Conservation (phyloP, 2,113 vertebrate genomes). For the Cyprinodon variegatus region DNA sequence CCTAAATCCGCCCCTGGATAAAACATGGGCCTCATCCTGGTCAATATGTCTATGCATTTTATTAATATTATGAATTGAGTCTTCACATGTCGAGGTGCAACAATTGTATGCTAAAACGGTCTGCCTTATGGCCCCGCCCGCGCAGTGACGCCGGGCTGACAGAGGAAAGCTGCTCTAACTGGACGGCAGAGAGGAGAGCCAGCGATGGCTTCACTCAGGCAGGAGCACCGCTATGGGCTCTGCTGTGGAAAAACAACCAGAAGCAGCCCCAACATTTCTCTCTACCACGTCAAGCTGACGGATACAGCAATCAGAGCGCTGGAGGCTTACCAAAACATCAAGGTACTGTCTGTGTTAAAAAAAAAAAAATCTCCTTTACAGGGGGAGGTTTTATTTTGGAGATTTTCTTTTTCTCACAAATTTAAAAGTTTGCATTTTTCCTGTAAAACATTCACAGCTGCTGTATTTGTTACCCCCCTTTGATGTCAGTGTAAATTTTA, state of each 20-base stretch:
- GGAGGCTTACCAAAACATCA: conserved; percentile 81
- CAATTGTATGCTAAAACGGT: too few relatives aligned
- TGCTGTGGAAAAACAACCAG: conserved; percentile 71
- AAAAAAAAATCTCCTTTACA: too few relatives aligned
- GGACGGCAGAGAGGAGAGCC: conserved; percentile 53
- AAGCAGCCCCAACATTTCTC: conserved; percentile 66
- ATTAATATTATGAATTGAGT: too few relatives aligned
- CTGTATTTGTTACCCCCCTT: background rate
- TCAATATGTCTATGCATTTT: too few relatives aligned
- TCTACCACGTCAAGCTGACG: conserved; percentile 85
- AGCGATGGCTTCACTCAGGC: conserved; percentile 82
- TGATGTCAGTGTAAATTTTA: background rate
- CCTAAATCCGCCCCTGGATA: too few relatives aligned
- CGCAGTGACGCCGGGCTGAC: conserved; percentile 43
- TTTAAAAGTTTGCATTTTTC: background rate
- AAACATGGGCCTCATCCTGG: too few relatives aligned
- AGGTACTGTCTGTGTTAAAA: conserved; percentile 71
- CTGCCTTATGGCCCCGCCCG: conserved; percentile 47
- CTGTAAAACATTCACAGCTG: background rate
- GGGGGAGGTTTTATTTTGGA: too few relatives aligned
- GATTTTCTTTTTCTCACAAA: background rate
- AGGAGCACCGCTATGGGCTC: conserved; percentile 80
- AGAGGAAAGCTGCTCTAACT: conserved; percentile 61
- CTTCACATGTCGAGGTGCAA: too few relatives aligned
- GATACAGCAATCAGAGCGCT: conserved; percentile 84